Conservation (phyloP, 1,140 invertebrate species). For the Littorina saxatilis region DNA sequence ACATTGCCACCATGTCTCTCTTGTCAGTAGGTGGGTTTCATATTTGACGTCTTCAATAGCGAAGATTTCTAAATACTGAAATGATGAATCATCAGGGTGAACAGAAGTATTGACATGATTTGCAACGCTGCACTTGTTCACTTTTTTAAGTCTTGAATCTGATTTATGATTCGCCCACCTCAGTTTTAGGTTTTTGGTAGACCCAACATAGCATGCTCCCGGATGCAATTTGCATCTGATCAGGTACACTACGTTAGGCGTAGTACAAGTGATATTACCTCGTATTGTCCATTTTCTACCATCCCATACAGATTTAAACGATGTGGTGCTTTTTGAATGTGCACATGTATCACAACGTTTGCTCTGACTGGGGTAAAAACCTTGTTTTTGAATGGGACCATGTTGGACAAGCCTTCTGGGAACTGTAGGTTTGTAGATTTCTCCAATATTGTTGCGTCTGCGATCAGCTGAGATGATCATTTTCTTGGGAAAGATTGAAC, state of each 20-base stretch:
- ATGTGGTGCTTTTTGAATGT: neutral
- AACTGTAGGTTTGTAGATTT: no score
- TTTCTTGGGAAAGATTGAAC: neutral
- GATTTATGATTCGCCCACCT: neutral
- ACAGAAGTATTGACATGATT: neutral
- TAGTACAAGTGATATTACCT: neutral
- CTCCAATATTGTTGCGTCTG: no score
- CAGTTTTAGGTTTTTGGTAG: neutral
- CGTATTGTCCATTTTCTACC: neutral
- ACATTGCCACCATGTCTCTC: neutral
- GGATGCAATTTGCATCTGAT: neutral
- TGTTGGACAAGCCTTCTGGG: neutral
- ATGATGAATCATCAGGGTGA: slow-evolving; percentile 1
- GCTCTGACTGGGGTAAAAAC: neutral
- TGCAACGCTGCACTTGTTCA: neutral
- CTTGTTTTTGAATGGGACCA: neutral
- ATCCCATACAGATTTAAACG: neutral
- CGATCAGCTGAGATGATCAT: neutral
- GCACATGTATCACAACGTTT: neutral
- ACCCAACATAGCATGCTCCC: neutral
- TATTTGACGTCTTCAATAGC: neutral
- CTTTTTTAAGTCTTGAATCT: neutral
- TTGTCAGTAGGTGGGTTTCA: neutral
- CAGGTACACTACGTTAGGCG: neutral
- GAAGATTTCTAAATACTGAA: neutral